Evolutionary conservation across 2,113 vertebrate species (phyloP).

Genomic region (Chloropsis cyanopogon): DNA sequence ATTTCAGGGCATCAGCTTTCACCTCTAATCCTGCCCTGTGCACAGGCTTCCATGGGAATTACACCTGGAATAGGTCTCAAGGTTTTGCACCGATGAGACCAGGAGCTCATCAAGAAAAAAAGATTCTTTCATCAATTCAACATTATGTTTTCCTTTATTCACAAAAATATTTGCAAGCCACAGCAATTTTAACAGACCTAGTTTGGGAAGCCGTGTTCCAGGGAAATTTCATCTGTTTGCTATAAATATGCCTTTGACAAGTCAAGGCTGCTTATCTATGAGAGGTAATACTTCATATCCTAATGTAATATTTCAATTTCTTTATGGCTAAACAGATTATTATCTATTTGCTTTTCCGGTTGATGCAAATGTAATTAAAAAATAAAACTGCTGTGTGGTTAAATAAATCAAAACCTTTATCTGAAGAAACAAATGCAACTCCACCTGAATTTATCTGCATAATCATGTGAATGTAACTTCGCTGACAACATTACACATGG

Average conservation of each 20-base stretch:
- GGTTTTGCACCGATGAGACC: background rate
- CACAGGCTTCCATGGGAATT: background rate
- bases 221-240: background rate
- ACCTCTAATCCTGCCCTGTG: background rate
- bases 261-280: background rate
- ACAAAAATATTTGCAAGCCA: background rate
- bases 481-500: background rate
- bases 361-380: background rate
- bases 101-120: background rate
- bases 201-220: background rate
- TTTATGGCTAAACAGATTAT: background rate
- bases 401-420: background rate
- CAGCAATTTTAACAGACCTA: background rate
- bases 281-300: background rate
- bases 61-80: background rate
- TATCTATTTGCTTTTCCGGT: background rate
- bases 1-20: background rate
- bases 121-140: background rate
- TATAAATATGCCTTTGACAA: background rate
- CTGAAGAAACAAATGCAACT: background rate
- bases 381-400: background rate
- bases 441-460: background rate
- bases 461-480: background rate
- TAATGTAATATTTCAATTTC: background rate
- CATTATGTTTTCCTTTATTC: background rate